Evolutionary conservation across 2,888 invertebrate genomes (phyloP), one percentile per base, ranked within the genome.

Genomic region (Fragum whitleyi): DNA sequence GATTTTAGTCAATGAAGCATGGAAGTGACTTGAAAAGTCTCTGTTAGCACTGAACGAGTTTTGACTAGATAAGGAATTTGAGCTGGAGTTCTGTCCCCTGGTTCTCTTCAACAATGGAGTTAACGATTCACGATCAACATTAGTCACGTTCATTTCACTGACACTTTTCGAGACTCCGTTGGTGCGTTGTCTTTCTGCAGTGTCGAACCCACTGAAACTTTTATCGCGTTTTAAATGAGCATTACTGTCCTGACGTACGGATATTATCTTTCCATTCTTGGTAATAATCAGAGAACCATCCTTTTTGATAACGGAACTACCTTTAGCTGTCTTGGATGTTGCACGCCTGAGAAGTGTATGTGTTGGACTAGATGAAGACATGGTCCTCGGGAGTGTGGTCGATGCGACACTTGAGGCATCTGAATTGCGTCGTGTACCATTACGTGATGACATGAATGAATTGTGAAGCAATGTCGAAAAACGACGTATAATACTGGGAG

Each of bases 191-290:
- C 59, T 74, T 42, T 70, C 72, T 16, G 69, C 32, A 51, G 77
- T 67, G 26, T 77, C 65, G 69, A 76, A 79, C 1, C 83, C 88
- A n/a, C 80, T 79, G 28, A 81, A 79, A 74, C 79, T 81, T 26
- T 51, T 57, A 28, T 79, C 81, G 23, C 76, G 42, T 57, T 78
- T 84, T 21, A 79, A 39, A 14, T 9, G 14, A 6, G 76, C 70
- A 53, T 78, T 79, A 2, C 69, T 77, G 61, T 90, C 87, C 11
- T 85, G 74, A 7, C 89, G 79, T 26, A 91, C 89, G 26, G 90
- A 90, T 28, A 92, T 89, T 36, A 91, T 91, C 79, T 92, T 92
- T 1, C 91, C 91, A 55, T 88, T 90, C 80, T 92, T 92, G 47
- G 91, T 89, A 39, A 91, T 85, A 59, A 92, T 90, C 0, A 91